phyloP scores from a whole-genome alignment of 1,140 invertebrate genomes.

The Ylistrum balloti region DNA sequence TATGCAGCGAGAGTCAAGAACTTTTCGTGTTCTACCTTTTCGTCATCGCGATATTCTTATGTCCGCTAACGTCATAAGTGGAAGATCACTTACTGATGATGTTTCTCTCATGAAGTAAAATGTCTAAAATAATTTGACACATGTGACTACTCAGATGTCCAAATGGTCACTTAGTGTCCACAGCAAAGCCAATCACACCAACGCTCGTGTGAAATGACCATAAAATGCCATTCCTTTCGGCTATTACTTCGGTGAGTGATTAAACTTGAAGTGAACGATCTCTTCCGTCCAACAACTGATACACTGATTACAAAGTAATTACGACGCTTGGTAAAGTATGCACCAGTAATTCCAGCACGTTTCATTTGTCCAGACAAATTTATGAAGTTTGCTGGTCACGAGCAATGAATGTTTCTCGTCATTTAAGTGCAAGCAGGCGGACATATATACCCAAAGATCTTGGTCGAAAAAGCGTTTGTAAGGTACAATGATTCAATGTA shows the following conservation, averaged over 20 bases:
- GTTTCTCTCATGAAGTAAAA: background rate
- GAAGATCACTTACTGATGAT: background rate
- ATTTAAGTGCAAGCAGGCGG: no score
- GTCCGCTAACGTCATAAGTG: background rate
- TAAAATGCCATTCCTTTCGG: background rate
- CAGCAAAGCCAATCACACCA: background rate
- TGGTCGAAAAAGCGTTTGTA: no score
- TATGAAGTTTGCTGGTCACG: background rate
- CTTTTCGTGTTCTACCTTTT: background rate
- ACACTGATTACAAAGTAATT: background rate
- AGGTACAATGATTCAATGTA: no score
- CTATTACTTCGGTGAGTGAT: background rate
- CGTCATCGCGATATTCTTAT: no score
- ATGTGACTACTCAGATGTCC: conserved; percentile 15
- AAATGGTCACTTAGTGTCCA: conserved; percentile 25
- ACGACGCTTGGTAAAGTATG: background rate
- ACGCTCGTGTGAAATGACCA: background rate
- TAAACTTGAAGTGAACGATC: background rate
- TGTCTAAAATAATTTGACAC: background rate
- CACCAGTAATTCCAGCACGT: background rate
- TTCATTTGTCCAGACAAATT: background rate
- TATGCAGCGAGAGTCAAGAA: background rate
- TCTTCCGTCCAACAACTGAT: background rate
- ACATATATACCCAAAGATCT: no score
- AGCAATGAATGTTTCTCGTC: no score